Base-by-base conservation (phyloP, 92 coral and sea anemone genomes). In the Epizoanthus fatuus region DNA sequence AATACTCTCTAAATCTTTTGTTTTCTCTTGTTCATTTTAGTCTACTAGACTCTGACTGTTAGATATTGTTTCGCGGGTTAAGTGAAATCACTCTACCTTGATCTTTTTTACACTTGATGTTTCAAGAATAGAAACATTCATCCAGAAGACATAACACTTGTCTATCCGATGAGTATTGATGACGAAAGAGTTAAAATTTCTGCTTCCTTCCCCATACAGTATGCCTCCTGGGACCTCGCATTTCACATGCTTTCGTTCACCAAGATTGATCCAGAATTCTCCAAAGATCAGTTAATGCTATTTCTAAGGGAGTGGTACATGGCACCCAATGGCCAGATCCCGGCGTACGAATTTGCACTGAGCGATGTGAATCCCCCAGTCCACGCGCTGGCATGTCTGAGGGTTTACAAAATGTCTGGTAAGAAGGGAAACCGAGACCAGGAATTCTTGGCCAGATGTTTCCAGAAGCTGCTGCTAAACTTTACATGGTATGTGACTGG, bases 291-390 rank as follows among this genome's bases (percentile, higher is more conserved):
- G 74, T 85, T 96, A 22, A 59, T 96, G 68, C 65, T 96, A 53
- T 96, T 96, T 80, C 93, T 94, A 19, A 93, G 96, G 5, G 99
- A 96, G 78, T 93, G 97, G 95, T 96, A 96, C 89, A 96, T 96
- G 99, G 98, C 99, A 3, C 99, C 99, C 0, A 96, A 96, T 45
- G 99, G 99, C 25, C 99, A 96, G 90, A 79, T 96, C 20, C 99
- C 99, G 0, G 99, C 99, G 5, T 96, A 96, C 75, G 99, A 97
- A 87, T 97, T 97, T 70, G 99, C 98, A 0, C 86, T 97, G 59
- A 93, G 98, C 80, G 99, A 97, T 83, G 99, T 97, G 39, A 97
- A 97, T 91, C 99, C 99, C 8, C 99, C 99, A 0, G 99, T 97
- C 17, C 99, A 97, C 69, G 99, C 99, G 1, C 85, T 94, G 66